A percentile compares a stretch with the other conserved stretches of the same genome.
phyloP scores from a whole-genome alignment of 2,113 vertebrate genomes.

The Formicarius rufipectus region DNA sequence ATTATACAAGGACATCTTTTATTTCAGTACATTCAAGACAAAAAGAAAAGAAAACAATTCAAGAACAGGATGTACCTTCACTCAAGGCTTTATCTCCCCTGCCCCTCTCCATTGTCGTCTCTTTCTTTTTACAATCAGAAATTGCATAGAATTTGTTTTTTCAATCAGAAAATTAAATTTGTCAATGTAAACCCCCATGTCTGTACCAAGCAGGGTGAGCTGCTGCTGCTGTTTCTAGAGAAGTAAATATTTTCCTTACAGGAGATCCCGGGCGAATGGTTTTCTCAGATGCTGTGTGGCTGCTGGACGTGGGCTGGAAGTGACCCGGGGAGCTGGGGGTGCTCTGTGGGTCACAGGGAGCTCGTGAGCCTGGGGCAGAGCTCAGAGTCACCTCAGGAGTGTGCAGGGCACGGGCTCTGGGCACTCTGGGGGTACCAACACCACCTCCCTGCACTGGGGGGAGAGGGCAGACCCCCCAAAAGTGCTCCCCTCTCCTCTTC shows the following conservation, averaged over 20 bases:
- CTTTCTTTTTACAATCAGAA: constrained; percentile 70
- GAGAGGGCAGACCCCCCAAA: neutral
- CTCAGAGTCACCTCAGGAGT: neutral
- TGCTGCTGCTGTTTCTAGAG: constrained; percentile 39
- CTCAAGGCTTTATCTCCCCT: constrained; percentile 58
- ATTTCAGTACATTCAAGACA: constrained; percentile 70
- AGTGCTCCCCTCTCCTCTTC: neutral
- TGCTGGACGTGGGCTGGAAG: neutral
- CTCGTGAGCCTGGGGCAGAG: neutral
- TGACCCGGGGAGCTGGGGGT: neutral
- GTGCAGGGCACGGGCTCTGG: neutral
- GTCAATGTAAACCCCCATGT: constrained; percentile 27
- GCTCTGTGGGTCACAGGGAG: neutral
- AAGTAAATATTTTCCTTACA: constrained; percentile 27
- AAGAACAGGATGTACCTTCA: constrained; percentile 62
- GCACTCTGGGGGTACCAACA: neutral
- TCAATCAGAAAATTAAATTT: constrained; percentile 70
- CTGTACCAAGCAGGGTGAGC: constrained; percentile 10
- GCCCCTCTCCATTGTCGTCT: constrained; percentile 13
- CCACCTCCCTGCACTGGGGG: neutral
- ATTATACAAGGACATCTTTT: constrained; percentile 70
- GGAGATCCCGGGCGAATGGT: neutral
- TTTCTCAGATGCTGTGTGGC: neutral
- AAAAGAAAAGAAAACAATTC: constrained; percentile 59
- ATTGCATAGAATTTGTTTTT: constrained; percentile 81